phyloP scores from a whole-genome alignment of 2,888 invertebrate genomes.

The Pantelozetes paolii region DNA sequence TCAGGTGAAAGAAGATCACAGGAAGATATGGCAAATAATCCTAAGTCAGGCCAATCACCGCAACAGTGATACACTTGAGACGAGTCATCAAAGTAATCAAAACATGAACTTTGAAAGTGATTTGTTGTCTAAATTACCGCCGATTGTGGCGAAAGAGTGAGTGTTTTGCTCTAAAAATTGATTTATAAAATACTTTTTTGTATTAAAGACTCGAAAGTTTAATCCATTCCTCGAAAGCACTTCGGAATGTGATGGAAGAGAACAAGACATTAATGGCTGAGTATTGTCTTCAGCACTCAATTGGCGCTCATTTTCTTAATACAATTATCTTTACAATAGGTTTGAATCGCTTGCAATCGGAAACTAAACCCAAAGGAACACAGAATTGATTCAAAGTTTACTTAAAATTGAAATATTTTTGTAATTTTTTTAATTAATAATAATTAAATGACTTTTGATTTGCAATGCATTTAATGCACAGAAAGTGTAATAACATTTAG shows the following conservation, averaged over 20 bases:
- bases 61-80: background rate
- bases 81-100: background rate
- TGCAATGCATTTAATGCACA: too few species aligned
- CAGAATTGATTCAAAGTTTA: background rate
- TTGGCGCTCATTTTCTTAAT: background rate
- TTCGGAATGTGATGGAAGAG: conserved; percentile 33
- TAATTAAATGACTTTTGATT: too few species aligned
- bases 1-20: conserved; percentile 41
- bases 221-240: background rate
- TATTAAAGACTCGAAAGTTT: conserved; percentile 38
- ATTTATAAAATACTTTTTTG: too few species aligned
- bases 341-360: background rate
- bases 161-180: too few species aligned
- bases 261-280: conserved; percentile 32
- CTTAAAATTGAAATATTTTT: background rate
- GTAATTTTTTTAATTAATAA: too few species aligned
- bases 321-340: background rate
- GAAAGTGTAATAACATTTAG: background rate
- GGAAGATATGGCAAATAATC: conserved; percentile 32
- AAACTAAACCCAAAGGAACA: background rate
- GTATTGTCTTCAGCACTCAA: conserved; percentile 17
- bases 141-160: conserved; percentile 38
- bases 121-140: background rate
- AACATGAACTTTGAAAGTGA: background rate
- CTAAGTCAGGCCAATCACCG: conserved; percentile 7